A percentile compares a stretch with the other conserved stretches of the same genome.
These are phyloP conservation scores for Anguilla anguilla DNA, from an alignment of 2,797 vertebrate species.

Conservation along the genomic window DNA sequence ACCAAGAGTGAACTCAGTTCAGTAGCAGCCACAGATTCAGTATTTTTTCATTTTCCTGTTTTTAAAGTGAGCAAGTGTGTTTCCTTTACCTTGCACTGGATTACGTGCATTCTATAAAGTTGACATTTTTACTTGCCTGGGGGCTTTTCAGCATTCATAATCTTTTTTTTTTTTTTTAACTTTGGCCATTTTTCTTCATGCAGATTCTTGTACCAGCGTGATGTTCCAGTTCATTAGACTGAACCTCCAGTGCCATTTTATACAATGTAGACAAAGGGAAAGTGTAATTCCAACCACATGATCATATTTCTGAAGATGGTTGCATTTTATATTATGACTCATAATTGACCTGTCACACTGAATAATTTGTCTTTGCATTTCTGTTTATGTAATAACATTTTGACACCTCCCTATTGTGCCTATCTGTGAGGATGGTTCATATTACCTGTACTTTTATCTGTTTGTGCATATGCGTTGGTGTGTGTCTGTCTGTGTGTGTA, in stretches of 20 bases:
- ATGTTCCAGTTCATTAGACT: background rate
- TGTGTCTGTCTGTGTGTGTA: background rate
- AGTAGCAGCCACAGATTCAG: background rate
- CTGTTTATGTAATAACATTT: background rate
- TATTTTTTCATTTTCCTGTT: background rate
- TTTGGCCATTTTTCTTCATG: background rate
- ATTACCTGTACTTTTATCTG: background rate
- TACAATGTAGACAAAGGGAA: background rate
- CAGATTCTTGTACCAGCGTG: background rate
- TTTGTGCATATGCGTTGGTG: background rate
- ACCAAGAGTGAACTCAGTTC: background rate
- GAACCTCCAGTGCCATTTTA: background rate
- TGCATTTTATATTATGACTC: background rate
- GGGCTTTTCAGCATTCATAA: background rate
- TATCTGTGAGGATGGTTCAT: background rate
- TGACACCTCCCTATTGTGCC: background rate
- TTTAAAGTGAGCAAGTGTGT: background rate
- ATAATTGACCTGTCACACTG: background rate
- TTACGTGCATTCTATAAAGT: background rate
- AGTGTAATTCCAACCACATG: background rate
- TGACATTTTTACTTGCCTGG: background rate
- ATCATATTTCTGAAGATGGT: background rate
- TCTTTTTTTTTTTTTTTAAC: background rate
- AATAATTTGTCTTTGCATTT: background rate
- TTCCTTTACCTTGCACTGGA: background rate